Evolutionary conservation across 2,888 invertebrate genomes (phyloP), one percentile per base, ranked within the genome.

Genomic region (Nasonovia ribisnigri): DNA sequence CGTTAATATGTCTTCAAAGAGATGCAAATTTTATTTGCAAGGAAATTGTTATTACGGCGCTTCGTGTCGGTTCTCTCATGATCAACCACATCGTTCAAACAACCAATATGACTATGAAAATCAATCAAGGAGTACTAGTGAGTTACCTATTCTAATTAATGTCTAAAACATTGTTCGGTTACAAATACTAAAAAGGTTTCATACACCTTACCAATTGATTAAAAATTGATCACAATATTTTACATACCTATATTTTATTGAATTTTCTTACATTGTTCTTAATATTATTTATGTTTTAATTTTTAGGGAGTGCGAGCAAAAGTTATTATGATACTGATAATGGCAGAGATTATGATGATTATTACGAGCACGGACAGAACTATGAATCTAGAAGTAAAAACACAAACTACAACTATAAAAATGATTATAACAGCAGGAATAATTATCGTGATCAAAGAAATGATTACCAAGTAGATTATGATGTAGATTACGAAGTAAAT

Each of bases 61-160:
- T 5, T 93, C 93, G 0, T 93, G 93, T 67, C 84, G 90, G 13
- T 93, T 93, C 20, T 86, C 51, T 3, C 57, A 90, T 36, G 24
- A 57, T 4, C 51, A 42, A 48, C 11, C 29, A 8, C 26, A 42
- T 8, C 54, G 51, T 2, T 42, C 84, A 0, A 86, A 86, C n/a
- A 2, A 57, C 3, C 43, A 93, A 6, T 84, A 93, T 84, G n/a
- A 89, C 57, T n/a, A 93, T 20, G 90, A 86, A 13, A 48, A 60
- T n/a, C 3, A 20, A n/a, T 42, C 84, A 29, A 43, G 24, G 43
- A n/a, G 42, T 16, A 26, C 29, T 20, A 60, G 93, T 93, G 6
- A 84, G 90, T 90, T 16, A 20, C 26, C 20, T 8, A 77, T 36
- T 36, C 13, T 67, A 29, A 60, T 60, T 11, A 67, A 67, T 60